Base-by-base conservation (phyloP, 2,888 invertebrate genomes). In the Teleogryllus oceanicus region DNA sequence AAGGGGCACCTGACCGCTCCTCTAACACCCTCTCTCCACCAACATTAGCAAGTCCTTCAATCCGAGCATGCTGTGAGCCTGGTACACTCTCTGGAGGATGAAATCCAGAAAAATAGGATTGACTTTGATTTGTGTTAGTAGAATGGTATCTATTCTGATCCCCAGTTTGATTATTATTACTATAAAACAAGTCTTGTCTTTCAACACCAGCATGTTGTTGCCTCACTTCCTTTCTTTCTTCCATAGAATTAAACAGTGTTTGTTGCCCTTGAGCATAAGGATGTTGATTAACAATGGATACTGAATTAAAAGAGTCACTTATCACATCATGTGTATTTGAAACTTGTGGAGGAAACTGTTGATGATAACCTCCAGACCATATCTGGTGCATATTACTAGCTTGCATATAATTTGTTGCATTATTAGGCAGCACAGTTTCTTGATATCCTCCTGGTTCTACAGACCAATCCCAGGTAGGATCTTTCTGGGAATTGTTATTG, bases 381-480 rank as follows among this genome's bases (percentile, higher is more conserved):
- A n/a, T 49, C n/a, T 49, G 50, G 21, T 18, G 77, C 49, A 50
- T 24, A 8, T 49, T 24, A 37, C 76, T 18, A 24, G 76, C 76
- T 12, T 21, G 21, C 11, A n/a, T 20, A 37, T 49, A 77, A 37
- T 50, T n/a, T 37, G 37, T 37, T 10, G 50, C 10, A 16, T 13
- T 50, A 16, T 49, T 18, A n/a, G 51, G 50, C 12, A n/a, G 20
- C 50, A 20, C 50, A 21, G 78, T 21, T 78, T 78, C 49, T 78
- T 78, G 78, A 50, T 50, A 24, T 76, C 75, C 76, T 76, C 50
- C 50, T 5, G 50, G 88, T 13, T 91, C 91, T 84, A 88, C 87
- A 10, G 89, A 86, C 92, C 92, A 92, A 85, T 90, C 91, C 92
- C 92, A 92, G 75, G 89, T 88, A 83, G 82, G 77, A 78, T 82